Conservation (phyloP, 2,113 vertebrate species). For the Corythoichthys haematopterus region DNA sequence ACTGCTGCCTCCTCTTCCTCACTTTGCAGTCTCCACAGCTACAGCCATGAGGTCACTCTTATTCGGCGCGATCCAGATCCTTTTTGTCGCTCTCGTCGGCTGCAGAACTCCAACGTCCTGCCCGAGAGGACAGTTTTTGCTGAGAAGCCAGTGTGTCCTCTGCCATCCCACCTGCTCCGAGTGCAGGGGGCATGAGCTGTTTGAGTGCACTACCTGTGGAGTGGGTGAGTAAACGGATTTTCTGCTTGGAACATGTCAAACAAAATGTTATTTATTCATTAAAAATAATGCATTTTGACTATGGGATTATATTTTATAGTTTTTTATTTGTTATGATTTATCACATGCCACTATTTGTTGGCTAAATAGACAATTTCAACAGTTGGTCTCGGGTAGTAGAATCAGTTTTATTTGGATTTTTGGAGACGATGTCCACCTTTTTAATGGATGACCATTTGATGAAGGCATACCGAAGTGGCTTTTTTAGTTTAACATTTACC, state of each 20-base stretch:
- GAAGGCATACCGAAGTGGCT: neutral
- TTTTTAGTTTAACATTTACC: constrained; percentile 36
- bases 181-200: constrained; percentile 69
- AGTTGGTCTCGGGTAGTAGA: neutral
- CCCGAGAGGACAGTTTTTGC: constrained; percentile 64
- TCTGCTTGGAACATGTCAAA: neutral
- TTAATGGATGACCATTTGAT: neutral
- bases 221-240: constrained; percentile 55
- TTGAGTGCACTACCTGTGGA: constrained; percentile 71
- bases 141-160: constrained; percentile 70
- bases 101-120: constrained; percentile 51
- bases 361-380: neutral
- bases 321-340: neutral
- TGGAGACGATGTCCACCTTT: neutral
- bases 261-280: neutral
- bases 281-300: neutral
- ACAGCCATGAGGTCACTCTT: constrained; percentile 50
- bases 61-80: constrained; percentile 20
- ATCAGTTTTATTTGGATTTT: neutral
- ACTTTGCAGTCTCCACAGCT: constrained; percentile 25
- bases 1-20: constrained; percentile 1
- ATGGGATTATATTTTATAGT: neutral
- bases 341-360: neutral
- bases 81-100: constrained; percentile 16
- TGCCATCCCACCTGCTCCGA: constrained; percentile 73